Evolutionary conservation across 2,113 vertebrate species (phyloP), one percentile per base, ranked within the genome.

Genomic region (Epinephelus moara): DNA sequence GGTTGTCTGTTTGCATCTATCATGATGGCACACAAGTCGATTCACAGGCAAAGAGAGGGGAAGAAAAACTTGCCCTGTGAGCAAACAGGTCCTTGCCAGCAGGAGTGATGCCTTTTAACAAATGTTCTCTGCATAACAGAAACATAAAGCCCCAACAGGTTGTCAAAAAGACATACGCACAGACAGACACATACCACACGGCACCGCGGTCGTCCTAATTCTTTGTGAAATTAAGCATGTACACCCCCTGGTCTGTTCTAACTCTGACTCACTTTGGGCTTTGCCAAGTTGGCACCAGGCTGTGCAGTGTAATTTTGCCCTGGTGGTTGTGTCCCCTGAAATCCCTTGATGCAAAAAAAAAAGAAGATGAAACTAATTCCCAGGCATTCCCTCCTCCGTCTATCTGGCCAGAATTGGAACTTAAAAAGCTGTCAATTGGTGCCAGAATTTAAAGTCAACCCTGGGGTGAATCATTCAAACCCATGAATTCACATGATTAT

Each of bases 191-290:
- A 68, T 9, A 25, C 23, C 27, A 68, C 67, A 63, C 40, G 85
- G 60, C 67, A 67, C 64, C 18, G 47, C 30, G 52, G 69, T 83
- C 45, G 55, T 85, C 75, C 72, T 83, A 70, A 70, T 92, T 92
- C 81, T 90, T 71, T 84, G 83, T 88, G 85, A 87, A 92, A 89
- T 91, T 68, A 92, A 86, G 71, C 79, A 69, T 88, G 73, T 60
- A 85, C 83, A 76, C 81, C 85, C 86, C 53, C 66, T 70, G 77
- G 87, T 88, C 80, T 88, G 79, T 82, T 91, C 81, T 61, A 30
- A 75, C 76, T 59, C 78, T 82, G 70, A 64, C 70, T 89, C 84
- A 76, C 75, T 84, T 70, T 14, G 25, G 75, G 86, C 72, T 70
- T 77, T 88, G 85, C 90, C 88, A 89, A 85, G 62, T 72, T 92